Percentiles rank a stretch among this genome's conserved stretches.
Conservation (phyloP, 2,113 vertebrate genomes). For the Eretmochelys imbricata region DNA sequence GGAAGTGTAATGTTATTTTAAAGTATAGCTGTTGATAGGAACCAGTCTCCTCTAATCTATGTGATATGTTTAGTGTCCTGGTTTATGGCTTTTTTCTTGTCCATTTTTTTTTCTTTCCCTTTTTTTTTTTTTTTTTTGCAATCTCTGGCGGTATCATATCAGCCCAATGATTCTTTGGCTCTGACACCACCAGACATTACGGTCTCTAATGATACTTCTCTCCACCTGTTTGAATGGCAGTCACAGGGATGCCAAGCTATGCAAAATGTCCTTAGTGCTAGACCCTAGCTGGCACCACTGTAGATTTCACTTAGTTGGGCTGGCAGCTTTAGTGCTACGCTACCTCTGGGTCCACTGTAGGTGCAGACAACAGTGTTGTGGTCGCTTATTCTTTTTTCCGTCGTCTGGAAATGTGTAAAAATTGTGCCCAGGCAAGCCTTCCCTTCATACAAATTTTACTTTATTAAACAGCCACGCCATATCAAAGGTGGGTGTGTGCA, state of each 20-base stretch:
- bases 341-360: conserved; percentile 22
- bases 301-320: conserved; percentile 48
- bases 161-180: conserved; percentile 59
- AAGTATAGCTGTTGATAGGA: neutral
- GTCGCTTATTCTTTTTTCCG: conserved; percentile 48
- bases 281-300: conserved; percentile 33
- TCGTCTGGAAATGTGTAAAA: conserved; percentile 16
- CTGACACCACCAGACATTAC: conserved; percentile 34
- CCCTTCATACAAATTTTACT: conserved; percentile 38
- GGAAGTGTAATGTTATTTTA: neutral
- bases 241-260: conserved; percentile 63
- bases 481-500: conserved; percentile 54
- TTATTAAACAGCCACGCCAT: conserved; percentile 51
- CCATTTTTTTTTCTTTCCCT: neutral
- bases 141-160: neutral
- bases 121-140: neutral
- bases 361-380: conserved; percentile 44
- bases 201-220: conserved; percentile 58
- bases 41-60: neutral
- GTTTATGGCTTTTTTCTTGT: conserved; percentile 2
- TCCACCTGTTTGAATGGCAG: conserved; percentile 72
- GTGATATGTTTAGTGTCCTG: neutral
- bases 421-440: conserved; percentile 2
- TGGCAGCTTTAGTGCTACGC: conserved; percentile 38
- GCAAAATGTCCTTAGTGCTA: conserved; percentile 54